Evolutionary conservation across 2,888 invertebrate genomes (phyloP), one percentile per base, ranked within the genome.

Genomic region (Oscheius sp.): DNA sequence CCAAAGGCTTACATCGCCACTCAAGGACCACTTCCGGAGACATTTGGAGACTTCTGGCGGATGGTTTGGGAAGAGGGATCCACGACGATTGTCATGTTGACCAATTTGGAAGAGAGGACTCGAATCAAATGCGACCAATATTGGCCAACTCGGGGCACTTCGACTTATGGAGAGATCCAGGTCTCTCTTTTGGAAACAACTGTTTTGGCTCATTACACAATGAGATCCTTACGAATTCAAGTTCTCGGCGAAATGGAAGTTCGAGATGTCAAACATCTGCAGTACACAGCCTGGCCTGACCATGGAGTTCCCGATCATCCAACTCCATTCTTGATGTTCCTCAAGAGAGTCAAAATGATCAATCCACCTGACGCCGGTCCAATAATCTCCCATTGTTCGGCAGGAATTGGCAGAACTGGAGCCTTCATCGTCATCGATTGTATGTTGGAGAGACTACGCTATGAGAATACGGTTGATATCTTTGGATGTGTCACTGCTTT

Each of bases 261-360:
- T 31, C 91, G 97, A 0, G 97, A 98, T 88, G 92, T 98, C 65
- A 93, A 95, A 84, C 98, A 98, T 87, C 90, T 97, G 81, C 98
- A 98, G 88, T 98, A 97, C 87, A 98, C 97, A 0, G 97, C 97
- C 3, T 98, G 98, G 98, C 97, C 98, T 0, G 98, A 99, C 89
- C 98, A 98, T 86, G 97, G 90, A 1, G 97, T 98, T 2, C 97
- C 98, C 1, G 97, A 97, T 87, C 96, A 97, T 88, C 96, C 98
- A 0, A 97, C 97, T 0, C 97, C 97, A 0, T 95, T 98, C 89
- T 90, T 98, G 78, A 95, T 96, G 89, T 99, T 99, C 89, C 90
- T 98, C 85, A 91, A 94, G 65, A 91, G 98, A 71, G 96, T 98
- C 17, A 92, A 93, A 78, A 92, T 92, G 70, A 89, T 95, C 81